Base-by-base conservation (phyloP, 2,113 vertebrate species). In the Tenebrosternarchus preto region DNA sequence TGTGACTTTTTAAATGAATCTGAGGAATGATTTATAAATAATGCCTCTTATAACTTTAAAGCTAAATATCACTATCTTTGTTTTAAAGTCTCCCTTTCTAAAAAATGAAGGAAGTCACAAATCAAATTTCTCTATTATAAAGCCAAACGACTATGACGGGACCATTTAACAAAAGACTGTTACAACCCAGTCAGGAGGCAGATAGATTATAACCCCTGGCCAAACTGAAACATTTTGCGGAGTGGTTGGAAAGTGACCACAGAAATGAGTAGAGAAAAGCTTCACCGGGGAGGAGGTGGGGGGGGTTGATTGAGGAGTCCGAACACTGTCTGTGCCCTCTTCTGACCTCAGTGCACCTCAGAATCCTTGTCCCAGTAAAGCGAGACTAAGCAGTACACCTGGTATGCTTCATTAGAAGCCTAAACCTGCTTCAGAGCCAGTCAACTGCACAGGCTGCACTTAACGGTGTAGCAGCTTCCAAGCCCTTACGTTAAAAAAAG, bases 381-480 rank as follows among this genome's bases (percentile, higher is more conserved):
- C 17, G 27, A 59, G 59, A 22, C 68, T 63, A 46, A 72, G 57
- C 46, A 57, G 1, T 31, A n/a, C 36, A 71, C 61, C n/a, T 79
- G 22, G 43, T 43, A 69, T 56, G 7, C 50, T 56, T 68, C 55
- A 78, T 70, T 78, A 70, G 43, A 78, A 60, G 19, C 22, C 55
- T 22, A 56, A 22, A 78, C 50, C 64, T 78, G 64, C 64, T 63
- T 71, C 39, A 79, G 63, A 72, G 68, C 17, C 43, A 80, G 57
- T n/a, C 22, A 56, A 55, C 4, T 50, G 72, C 33, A 36, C 31
- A 46, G 39, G 46, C 20, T 56, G 24, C 25, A 66, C 15, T 77
- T 64, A 72, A 69, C 33, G 8, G 56, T 24, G 24, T 70, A 64
- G 16, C 36, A n/a, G 25, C 33, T 56, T 66, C 59, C 71, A 56